These are phyloP conservation scores for Ichneumoninae sp. DNA, from an alignment of 2,888 invertebrate species.

Conservation along the genomic window DNA sequence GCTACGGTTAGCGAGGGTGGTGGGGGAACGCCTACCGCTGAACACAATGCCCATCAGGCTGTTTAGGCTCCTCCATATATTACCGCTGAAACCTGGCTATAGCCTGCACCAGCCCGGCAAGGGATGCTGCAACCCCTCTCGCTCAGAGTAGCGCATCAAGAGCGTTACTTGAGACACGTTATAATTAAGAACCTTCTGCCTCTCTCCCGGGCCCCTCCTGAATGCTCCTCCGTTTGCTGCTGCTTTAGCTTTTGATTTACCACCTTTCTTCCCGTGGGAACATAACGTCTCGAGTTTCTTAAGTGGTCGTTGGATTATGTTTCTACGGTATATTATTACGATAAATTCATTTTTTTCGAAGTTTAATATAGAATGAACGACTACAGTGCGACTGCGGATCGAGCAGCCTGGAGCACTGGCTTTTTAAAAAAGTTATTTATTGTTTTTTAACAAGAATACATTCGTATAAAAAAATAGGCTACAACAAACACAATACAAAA, in stretches of 20 bases:
- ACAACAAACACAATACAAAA: too few relatives aligned
- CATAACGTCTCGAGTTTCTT: conserved; percentile 30
- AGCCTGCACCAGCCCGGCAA: conserved; percentile 7
- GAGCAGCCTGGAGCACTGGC: not conserved
- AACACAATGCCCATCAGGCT: conserved; percentile 73
- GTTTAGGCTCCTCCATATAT: conserved; percentile 77
- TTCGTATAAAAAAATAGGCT: too few relatives aligned
- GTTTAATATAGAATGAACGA: not conserved
- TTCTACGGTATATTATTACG: conserved; percentile 7
- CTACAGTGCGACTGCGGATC: not conserved
- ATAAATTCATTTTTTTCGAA: not conserved
- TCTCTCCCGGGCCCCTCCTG: conserved; percentile 40
- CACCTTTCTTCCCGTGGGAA: conserved; percentile 15
- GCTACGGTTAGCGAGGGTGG: conserved; percentile 66
- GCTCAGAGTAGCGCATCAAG: conserved; percentile 62
- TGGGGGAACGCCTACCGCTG: conserved; percentile 52
- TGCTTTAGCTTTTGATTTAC: conserved; percentile 69
- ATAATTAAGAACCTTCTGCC: conserved; percentile 75
- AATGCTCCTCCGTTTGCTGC: conserved; percentile 37
- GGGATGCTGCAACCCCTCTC: conserved; percentile 46
- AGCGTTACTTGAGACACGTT: conserved; percentile 75
- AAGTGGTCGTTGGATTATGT: conserved; percentile 27
- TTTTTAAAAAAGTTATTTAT: too few relatives aligned
- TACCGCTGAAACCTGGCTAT: conserved; percentile 66
- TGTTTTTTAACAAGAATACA: too few relatives aligned